Evolutionary conservation across 2,888 invertebrate genomes (phyloP).

Genomic region (Scaptodrosophila latifasciaeformis): DNA sequence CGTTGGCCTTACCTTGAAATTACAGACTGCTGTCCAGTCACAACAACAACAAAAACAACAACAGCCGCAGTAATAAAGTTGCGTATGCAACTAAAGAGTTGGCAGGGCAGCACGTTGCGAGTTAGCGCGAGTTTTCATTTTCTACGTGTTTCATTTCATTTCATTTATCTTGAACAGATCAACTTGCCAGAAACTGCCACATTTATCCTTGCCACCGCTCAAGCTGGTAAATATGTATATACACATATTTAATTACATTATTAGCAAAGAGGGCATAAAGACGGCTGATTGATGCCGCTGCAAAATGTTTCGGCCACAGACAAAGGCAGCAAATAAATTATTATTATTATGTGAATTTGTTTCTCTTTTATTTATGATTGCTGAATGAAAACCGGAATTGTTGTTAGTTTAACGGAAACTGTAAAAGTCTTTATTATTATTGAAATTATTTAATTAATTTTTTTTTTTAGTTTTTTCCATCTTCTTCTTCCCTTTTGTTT

Average conservation of each 20-base stretch:
- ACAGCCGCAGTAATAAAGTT: slow-evolving; percentile 20
- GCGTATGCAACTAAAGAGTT: not conserved
- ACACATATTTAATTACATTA: slow-evolving; percentile 70
- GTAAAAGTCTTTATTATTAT: slow-evolving; percentile 20
- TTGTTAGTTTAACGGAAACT: slow-evolving; percentile 2
- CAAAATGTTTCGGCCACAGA: slow-evolving; percentile 48
- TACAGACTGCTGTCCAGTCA: too few species aligned
- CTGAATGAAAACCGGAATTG: not conserved
- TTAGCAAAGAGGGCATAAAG: slow-evolving; percentile 54
- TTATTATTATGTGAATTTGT: not conserved
- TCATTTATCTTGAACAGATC: slow-evolving; percentile 67
- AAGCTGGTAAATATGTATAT: slow-evolving; percentile 22
- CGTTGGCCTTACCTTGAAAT: slow-evolving; percentile 57
- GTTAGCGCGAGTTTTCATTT: slow-evolving; percentile 52
- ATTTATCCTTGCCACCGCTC: slow-evolving; percentile 15
- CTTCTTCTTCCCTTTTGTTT: too few species aligned
- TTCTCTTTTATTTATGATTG: not conserved
- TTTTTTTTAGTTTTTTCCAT: too few species aligned
- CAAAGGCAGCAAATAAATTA: not conserved
- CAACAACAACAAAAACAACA: not conserved
- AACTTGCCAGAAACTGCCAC: too few species aligned
- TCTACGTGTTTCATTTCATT: slow-evolving; percentile 48
- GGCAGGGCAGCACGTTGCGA: not conserved
- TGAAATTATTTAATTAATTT: slow-evolving; percentile 22
- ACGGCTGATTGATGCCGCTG: slow-evolving; percentile 54